phyloP scores from a whole-genome alignment of 2,113 vertebrate species.

The Anoura caudifer region DNA sequence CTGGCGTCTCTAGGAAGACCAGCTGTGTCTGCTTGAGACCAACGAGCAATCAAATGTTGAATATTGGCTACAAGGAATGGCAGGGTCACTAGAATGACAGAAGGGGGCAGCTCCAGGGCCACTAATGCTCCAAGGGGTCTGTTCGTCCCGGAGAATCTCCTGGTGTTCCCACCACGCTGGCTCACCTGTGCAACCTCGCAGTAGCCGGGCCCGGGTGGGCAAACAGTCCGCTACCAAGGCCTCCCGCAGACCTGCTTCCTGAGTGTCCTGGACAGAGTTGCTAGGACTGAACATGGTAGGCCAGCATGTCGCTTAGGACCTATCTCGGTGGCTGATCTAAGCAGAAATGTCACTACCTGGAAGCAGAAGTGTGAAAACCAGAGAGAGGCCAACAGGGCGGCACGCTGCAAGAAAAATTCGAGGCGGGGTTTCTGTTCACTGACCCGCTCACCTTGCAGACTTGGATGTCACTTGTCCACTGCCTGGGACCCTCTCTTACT shows the following conservation, averaged over 20 bases:
- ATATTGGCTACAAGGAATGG: not conserved
- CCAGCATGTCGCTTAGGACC: not conserved
- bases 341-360: not conserved
- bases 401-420: not conserved
- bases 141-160: not conserved
- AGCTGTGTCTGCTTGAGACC: not conserved
- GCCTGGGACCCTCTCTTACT: not conserved
- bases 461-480: not conserved
- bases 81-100: not conserved
- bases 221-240: not conserved
- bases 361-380: not conserved
- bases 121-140: not conserved
- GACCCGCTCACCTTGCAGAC: not conserved
- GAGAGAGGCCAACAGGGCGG: not conserved
- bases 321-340: not conserved
- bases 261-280: not conserved
- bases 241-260: fast-evolving
- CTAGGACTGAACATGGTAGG: not conserved
- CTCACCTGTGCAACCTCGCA: fast-evolving
- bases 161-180: fast-evolving
- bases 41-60: not conserved
- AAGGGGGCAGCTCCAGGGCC: not conserved
- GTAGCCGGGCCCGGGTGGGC: fast-evolving
- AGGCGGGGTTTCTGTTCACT: not conserved
- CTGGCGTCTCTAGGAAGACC: not conserved